Evolutionary conservation across 2,888 invertebrate species (phyloP).

Genomic region (Drosophila anceps): DNA sequence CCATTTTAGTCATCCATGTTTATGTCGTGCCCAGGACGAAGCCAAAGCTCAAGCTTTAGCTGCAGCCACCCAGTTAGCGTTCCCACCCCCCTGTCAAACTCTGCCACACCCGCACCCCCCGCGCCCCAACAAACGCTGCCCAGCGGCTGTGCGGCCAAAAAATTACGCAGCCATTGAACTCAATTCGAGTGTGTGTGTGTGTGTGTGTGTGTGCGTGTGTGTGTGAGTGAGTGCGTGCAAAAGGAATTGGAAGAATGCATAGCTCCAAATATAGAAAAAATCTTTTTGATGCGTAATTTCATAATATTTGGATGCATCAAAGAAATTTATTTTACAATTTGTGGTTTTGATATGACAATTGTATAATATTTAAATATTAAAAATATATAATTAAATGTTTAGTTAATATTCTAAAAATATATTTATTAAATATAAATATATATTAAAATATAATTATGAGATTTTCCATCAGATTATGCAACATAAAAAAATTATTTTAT

Average conservation of each 20-base stretch:
- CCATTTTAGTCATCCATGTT: conserved; percentile 81
- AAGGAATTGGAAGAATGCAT: conserved; percentile 34
- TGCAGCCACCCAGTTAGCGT: conserved; percentile 55
- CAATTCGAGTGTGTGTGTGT: conserved; percentile 27
- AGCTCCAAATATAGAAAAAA: conserved; percentile 19
- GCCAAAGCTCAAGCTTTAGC: conserved; percentile 60
- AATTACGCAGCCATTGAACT: conserved; percentile 80
- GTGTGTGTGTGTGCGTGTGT: background rate
- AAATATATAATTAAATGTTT: too few relatives aligned
- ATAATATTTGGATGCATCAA: background rate
- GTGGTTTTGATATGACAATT: background rate
- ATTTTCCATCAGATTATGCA: too few relatives aligned
- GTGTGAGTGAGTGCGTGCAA: conserved; percentile 24
- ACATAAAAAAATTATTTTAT: too few relatives aligned
- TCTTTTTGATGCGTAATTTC: background rate
- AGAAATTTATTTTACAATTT: background rate
- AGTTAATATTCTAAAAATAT: too few relatives aligned
- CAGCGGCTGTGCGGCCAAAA: conserved; percentile 72
- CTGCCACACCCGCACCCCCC: conserved; percentile 12
- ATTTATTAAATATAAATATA: background rate
- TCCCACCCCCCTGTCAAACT: conserved; percentile 46
- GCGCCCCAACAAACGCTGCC: conserved; percentile 29
- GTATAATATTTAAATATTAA: background rate
- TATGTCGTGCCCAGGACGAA: conserved; percentile 64
- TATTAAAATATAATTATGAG: too few relatives aligned